A percentile compares a stretch with the other conserved stretches of the same genome.
These are phyloP conservation scores for Catharus minimus DNA, from an alignment of 2,113 vertebrate species.

Conservation along the genomic window DNA sequence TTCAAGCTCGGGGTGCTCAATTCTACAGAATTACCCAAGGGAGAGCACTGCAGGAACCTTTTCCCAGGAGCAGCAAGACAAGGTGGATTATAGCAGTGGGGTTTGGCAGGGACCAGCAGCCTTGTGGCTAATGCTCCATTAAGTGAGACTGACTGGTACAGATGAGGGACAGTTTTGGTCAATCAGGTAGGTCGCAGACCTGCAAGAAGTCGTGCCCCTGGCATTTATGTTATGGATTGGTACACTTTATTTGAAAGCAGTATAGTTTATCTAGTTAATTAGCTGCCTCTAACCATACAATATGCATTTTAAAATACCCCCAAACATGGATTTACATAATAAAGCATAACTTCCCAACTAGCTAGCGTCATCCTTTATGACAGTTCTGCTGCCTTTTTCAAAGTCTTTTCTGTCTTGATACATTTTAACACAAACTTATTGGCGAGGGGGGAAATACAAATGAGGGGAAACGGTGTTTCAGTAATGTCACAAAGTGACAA, in stretches of 20 bases:
- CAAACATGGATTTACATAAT: constrained; percentile 8
- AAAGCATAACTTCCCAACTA: neutral
- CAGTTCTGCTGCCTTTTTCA: constrained; percentile 8
- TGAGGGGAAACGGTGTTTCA: neutral
- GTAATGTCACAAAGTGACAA: constrained; percentile 42
- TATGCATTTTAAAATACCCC: neutral
- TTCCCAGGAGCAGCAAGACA: neutral
- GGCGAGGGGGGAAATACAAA: neutral
- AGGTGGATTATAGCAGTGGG: neutral
- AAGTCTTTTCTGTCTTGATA: constrained; percentile 31
- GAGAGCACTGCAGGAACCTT: neutral
- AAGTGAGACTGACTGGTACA: neutral
- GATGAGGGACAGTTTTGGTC: neutral
- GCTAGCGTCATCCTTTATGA: neutral
- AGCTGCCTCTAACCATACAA: neutral
- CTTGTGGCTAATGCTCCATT: neutral
- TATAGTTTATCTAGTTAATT: neutral
- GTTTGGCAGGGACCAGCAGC: neutral
- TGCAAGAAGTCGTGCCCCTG: neutral
- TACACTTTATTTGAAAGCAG: neutral
- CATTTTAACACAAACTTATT: constrained; percentile 6
- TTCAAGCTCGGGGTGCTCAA: neutral
- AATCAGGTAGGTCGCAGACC: neutral
- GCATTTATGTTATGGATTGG: neutral
- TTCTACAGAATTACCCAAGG: neutral